A percentile compares a stretch with the other conserved stretches of the same genome.
Conservation (phyloP, 2,888 invertebrate species). For the Phyllotreta cruciferae region DNA sequence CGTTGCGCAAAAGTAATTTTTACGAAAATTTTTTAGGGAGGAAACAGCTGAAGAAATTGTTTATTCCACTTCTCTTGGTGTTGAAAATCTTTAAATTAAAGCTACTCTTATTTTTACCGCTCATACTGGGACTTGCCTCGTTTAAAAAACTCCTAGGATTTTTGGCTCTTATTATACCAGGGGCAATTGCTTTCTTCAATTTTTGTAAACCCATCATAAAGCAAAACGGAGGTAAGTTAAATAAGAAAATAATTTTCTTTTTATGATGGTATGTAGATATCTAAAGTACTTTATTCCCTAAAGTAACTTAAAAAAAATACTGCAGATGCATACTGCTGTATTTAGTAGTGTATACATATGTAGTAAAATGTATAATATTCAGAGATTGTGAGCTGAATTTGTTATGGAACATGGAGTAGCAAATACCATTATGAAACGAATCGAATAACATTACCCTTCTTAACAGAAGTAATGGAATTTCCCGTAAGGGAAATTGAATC, state of each 20-base stretch:
- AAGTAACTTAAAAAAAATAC: too few species aligned
- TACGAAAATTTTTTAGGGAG: constrained; percentile 67
- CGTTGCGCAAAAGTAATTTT: not conserved
- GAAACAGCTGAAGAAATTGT: constrained; percentile 80
- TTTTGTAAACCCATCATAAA: constrained; percentile 75
- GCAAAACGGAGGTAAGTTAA: constrained; percentile 38
- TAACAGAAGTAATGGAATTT: too few species aligned
- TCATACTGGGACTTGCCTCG: constrained; percentile 82
- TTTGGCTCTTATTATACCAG: constrained; percentile 80
- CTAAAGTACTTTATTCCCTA: too few species aligned
- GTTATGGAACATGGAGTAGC: too few species aligned
- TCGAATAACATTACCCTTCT: too few species aligned
- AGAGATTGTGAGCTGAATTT: too few species aligned
- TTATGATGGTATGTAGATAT: too few species aligned
- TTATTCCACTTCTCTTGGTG: constrained; percentile 82
- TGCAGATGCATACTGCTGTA: too few species aligned
- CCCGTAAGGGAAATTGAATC: too few species aligned
- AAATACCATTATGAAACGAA: too few species aligned
- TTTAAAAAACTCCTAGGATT: constrained; percentile 85
- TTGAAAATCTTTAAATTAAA: constrained; percentile 86
- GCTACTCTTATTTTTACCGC: constrained; percentile 79
- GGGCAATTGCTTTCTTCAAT: constrained; percentile 84
- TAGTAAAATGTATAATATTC: too few species aligned
- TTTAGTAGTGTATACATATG: too few species aligned
- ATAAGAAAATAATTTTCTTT: not conserved